Evolutionary conservation across 1,140 invertebrate genomes (phyloP).

Genomic region (Cheumatopsyche charites): DNA sequence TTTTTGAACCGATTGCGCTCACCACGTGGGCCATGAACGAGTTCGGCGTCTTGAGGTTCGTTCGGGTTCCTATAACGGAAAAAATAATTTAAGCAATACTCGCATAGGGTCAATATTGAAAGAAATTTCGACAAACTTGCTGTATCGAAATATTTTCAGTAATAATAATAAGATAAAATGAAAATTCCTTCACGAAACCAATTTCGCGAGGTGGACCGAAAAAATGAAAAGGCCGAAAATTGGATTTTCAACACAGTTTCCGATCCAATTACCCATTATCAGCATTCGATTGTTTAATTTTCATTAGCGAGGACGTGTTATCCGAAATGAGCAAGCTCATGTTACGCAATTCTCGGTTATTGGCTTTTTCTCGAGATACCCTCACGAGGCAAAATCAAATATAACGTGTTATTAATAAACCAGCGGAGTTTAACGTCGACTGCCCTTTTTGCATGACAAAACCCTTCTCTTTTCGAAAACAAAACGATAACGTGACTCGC

Average conservation of each 20-base stretch:
- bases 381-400: neutral
- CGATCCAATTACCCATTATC: slow-evolving; percentile 32
- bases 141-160: neutral
- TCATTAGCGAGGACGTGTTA: slow-evolving; percentile 22
- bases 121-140: neutral
- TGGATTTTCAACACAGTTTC: neutral
- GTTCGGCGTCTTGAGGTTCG: slow-evolving; percentile 73
- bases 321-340: neutral
- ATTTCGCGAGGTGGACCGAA: neutral
- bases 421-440: neutral
- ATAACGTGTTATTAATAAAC: neutral
- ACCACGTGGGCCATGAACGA: slow-evolving; percentile 69
- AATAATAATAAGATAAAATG: neutral
- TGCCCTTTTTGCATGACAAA: neutral
- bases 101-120: neutral
- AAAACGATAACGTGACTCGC: slow-evolving; percentile 14
- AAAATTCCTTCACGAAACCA: neutral
- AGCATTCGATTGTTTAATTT: slow-evolving; percentile 36
- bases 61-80: slow-evolving; percentile 80
- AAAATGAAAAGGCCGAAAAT: neutral
- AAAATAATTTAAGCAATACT: slow-evolving; percentile 11
- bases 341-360: neutral
- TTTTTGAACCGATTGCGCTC: slow-evolving; percentile 80
- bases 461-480: slow-evolving; percentile 23
- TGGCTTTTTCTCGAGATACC: neutral